Base-by-base conservation (phyloP, 2,113 vertebrate genomes). In the Epinephelus cyanopodus region DNA sequence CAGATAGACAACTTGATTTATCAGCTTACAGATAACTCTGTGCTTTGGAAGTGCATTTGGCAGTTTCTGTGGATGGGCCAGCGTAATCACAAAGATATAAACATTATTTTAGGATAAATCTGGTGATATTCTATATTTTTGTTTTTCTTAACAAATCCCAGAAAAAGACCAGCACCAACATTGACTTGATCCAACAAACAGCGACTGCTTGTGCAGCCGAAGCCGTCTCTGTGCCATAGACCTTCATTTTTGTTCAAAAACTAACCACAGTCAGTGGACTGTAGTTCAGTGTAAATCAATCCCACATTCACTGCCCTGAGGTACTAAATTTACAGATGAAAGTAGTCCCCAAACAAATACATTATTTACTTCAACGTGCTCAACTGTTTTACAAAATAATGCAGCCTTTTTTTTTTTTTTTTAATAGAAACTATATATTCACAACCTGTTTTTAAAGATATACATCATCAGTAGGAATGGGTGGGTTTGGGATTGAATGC, bases 1-100 rank as follows among this genome's bases (percentile, higher is more conserved):
- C 53, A 25, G 50, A 74, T n/a, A 67, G 73, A 82, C 74, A 53
- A 48, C 53, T 47, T 74, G 73, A 86, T 85, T 91, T 61, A 72
- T 83, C 39, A 62, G 23, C 76, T 61, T 58, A 45, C 37, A 45
- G 45, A 52, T 75, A 63, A 48, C 19, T 56, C 69, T 62, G 5
- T 23, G n/a, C 53, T 56, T 14, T 17, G 45, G 47, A 19, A 13
- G 8, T 1, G 6, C 13, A 23, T 33, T 19, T 54, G 67, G 18
- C 47, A 5, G 53, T 70, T 65, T 60, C 52, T 82, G 3, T 14
- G 25, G 9, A 66, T 56, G 12, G 77, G 37, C 21, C 73, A 56
- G 14, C 29, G 9, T 52, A 63, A 27, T 60, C 21, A 74, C 0
- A 42, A 77, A 37, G 19, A 62, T 27, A 27, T 11, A 53, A 37